A percentile compares a stretch with the other conserved stretches of the same genome.
These are phyloP conservation scores for Chloroclystis v-ata DNA, from an alignment of 2,888 invertebrate species.

Conservation along the genomic window DNA sequence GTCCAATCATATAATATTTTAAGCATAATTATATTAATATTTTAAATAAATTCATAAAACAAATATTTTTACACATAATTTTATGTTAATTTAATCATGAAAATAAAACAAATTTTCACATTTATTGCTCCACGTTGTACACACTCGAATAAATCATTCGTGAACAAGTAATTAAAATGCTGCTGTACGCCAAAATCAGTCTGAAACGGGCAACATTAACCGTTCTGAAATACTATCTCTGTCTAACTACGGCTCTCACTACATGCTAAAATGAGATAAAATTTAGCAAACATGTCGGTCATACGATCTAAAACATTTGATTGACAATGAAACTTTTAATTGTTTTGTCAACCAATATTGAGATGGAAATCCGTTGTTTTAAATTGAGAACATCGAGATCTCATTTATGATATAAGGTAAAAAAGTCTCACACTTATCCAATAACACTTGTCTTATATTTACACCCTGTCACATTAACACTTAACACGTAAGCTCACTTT, in stretches of 20 bases:
- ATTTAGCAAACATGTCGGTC: not conserved
- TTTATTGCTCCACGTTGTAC: slow-evolving; percentile 31
- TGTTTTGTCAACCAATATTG: slow-evolving; percentile 3
- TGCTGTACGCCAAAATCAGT: slow-evolving; percentile 69
- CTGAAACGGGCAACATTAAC: slow-evolving; percentile 40
- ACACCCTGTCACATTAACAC: not conserved
- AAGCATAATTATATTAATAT: too few species aligned
- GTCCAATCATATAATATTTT: too few species aligned
- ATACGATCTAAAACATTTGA: slow-evolving; percentile 6
- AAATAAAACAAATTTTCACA: slow-evolving; percentile 34
- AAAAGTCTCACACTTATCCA: slow-evolving; percentile 1
- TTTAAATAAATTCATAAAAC: too few species aligned
- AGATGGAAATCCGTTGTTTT: not conserved
- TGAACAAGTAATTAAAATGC: slow-evolving; percentile 76
- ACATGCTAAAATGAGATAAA: not conserved
- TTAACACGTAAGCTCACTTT: slow-evolving; percentile 6
- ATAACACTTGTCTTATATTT: not conserved
- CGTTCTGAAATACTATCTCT: not conserved
- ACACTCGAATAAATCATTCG: slow-evolving; percentile 70
- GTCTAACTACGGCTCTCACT: not conserved
- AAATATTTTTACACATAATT: not conserved
- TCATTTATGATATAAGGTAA: too few species aligned
- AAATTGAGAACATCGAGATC: too few species aligned
- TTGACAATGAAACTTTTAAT: slow-evolving; percentile 15
- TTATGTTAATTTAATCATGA: slow-evolving; percentile 1